Conservation (phyloP, 2,113 vertebrate species). For the Platysteira castanea region DNA sequence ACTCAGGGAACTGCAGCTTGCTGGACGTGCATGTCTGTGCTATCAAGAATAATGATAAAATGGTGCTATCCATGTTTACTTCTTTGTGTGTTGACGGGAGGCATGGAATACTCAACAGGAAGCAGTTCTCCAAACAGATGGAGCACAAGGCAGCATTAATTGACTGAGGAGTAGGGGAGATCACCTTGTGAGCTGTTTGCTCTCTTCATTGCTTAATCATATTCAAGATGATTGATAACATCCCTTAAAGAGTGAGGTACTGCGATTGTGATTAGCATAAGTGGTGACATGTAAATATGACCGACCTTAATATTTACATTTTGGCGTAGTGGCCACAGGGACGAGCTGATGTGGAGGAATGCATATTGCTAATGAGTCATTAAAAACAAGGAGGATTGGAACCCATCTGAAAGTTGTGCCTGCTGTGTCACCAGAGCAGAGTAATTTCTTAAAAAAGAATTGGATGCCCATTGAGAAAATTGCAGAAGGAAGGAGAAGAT, state of each 20-base stretch:
- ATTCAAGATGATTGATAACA: conserved; percentile 52
- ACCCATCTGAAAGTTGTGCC: background rate
- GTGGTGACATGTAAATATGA: conserved; percentile 55
- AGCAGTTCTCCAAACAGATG: conserved; percentile 27
- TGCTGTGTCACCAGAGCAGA: background rate
- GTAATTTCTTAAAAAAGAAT: background rate
- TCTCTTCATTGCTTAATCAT: conserved; percentile 43
- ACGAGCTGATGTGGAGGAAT: background rate
- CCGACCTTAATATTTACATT: conserved; percentile 22
- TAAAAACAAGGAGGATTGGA: background rate
- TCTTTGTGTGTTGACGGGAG: background rate
- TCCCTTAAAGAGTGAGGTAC: background rate
- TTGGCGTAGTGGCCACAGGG: background rate
- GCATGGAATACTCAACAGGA: background rate
- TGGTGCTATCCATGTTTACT: background rate
- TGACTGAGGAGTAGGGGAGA: conserved; percentile 8
- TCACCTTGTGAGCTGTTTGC: conserved; percentile 36
- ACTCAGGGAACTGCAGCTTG: conserved; percentile 9
- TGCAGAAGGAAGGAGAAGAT: background rate
- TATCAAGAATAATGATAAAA: conserved; percentile 48
- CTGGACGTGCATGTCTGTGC: conserved; percentile 34
- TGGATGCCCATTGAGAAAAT: background rate
- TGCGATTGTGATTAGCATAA: conserved; percentile 49
- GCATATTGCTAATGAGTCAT: background rate
- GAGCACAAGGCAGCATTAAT: conserved; percentile 3